Evolutionary conservation across 2,797 vertebrate species (phyloP), one percentile per base, ranked within the genome.

Genomic region (Fratercula arctica): DNA sequence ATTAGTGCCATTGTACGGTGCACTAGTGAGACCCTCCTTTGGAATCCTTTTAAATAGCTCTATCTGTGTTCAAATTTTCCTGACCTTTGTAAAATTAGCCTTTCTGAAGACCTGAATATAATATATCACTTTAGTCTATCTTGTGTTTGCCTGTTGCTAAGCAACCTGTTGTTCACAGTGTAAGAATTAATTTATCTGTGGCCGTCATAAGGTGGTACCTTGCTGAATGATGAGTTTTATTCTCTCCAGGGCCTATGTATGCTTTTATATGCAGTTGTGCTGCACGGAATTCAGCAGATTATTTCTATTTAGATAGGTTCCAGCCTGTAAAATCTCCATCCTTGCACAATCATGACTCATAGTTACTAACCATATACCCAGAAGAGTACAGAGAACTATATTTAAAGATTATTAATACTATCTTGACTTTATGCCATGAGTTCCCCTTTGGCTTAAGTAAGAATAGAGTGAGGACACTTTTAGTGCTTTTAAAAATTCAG

Each of bases 81-180:
- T 35, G 7, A 82, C 39, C 25, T 83, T 68, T 88, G n/a, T 91
- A 64, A 88, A 91, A 64, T 84, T 84, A 75, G 31, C 37, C 41
- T 77, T 90, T 93, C 57, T 74, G 72, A 93, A 82, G 53, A 4
- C 17, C 35, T 53, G 50, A 26, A 56, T 85, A 35, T 51, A 75
- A 33, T 74, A 25, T 35, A 74, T 17, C 26, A 16, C 18, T 63
- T 91, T 77, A 51, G 28, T 66, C 56, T 72, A 26, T n/a, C 45
- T 72, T 68, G 16, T 89, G 41, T 73, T 86, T 90, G 41, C 66
- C 43, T 60, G 86, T 92, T 90, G 67, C 91, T 90, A 89, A 72
- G 78, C 70, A 87, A 91, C 57, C 6, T 51, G 35, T 80, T 75
- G 21, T 73, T 91, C 85, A 57, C 16, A 23, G 29, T 35, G 50